These are phyloP conservation scores for Knipowitschia caucasica DNA, from an alignment of 2,797 vertebrate species.

Conservation along the genomic window DNA sequence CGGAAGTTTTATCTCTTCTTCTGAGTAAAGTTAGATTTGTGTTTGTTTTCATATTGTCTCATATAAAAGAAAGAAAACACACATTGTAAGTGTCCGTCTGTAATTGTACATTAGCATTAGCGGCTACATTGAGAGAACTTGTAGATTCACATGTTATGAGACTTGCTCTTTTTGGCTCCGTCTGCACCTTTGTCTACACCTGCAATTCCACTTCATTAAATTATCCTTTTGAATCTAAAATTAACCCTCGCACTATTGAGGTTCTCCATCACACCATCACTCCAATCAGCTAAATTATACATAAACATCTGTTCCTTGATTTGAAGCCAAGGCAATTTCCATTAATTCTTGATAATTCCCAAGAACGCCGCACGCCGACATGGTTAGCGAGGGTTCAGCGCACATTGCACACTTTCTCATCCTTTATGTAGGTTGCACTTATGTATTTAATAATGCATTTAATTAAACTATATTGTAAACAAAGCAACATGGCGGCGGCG, in stretches of 20 bases:
- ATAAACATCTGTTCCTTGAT: background rate
- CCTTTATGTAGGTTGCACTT: background rate
- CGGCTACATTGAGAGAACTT: too few species aligned
- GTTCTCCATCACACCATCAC: background rate
- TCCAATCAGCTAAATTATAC: conserved; percentile 3
- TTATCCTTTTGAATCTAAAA: background rate
- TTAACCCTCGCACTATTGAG: too few species aligned
- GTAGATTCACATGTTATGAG: too few species aligned
- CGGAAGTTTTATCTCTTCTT: too few species aligned
- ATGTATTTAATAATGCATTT: conserved; percentile 10
- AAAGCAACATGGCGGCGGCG: background rate
- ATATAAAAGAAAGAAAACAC: too few species aligned
- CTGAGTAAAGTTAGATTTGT: too few species aligned
- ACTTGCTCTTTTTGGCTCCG: too few species aligned
- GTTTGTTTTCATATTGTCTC: too few species aligned
- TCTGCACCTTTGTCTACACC: background rate
- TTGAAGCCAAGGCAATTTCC: background rate
- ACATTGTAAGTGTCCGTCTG: too few species aligned
- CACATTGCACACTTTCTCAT: background rate
- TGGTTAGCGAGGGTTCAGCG: background rate
- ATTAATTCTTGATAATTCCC: background rate
- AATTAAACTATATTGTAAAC: conserved; percentile 11
- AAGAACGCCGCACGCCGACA: background rate
- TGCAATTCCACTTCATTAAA: background rate
- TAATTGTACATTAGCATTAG: too few species aligned